phyloP scores from a whole-genome alignment of 2,888 invertebrate species.

The Poecilus cupreus region DNA sequence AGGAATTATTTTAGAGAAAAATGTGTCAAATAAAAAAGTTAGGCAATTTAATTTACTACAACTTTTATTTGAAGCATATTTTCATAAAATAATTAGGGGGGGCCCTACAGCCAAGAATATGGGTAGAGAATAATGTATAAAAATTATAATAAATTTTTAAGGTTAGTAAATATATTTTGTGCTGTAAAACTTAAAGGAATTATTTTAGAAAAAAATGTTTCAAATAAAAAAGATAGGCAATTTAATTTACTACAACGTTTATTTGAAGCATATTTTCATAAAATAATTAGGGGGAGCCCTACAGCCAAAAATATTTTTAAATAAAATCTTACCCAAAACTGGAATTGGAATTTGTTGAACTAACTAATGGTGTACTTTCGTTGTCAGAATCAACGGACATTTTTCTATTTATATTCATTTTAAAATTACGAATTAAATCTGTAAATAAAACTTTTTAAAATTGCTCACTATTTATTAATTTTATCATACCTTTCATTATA shows the following conservation, averaged over 20 bases:
- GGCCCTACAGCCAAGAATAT: too few relatives aligned
- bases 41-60: too few relatives aligned
- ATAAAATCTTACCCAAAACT: conserved; percentile 70
- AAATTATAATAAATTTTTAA: too few relatives aligned
- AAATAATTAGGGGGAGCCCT: background rate
- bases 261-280: background rate
- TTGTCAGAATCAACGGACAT: conserved; percentile 69
- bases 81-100: too few relatives aligned
- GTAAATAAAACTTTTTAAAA: background rate
- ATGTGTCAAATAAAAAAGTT: too few relatives aligned
- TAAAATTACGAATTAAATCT: conserved; percentile 70
- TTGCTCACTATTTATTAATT: too few relatives aligned
- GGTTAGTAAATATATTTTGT: too few relatives aligned
- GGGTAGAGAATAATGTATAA: too few relatives aligned
- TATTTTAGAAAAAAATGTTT: background rate
- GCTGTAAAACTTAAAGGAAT: background rate
- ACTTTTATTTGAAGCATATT: too few relatives aligned
- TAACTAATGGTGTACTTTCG: conserved; percentile 71
- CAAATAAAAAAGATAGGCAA: conserved; percentile 8
- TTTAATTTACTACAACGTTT: conserved; percentile 21
- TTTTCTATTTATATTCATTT: conserved; percentile 64
- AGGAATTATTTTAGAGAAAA: too few relatives aligned
- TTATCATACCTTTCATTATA: too few relatives aligned
- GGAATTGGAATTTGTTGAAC: conserved; percentile 69
- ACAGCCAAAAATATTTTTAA: background rate